Evolutionary conservation across 2,888 invertebrate genomes (phyloP).

Genomic region (Selenia dentaria): DNA sequence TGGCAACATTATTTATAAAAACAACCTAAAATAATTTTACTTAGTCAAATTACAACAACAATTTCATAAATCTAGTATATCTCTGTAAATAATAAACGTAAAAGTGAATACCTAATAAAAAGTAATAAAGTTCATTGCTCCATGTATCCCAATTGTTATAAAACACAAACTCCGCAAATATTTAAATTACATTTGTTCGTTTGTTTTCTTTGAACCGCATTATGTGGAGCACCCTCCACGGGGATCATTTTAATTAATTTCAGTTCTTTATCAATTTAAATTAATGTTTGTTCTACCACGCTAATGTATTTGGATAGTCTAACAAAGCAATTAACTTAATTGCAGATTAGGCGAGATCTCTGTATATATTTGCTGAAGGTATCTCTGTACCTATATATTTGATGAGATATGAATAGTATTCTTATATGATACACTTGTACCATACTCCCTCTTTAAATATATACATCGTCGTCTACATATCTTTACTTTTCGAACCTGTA

Average conservation of each 20-base stretch:
- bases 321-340: slow-evolving; percentile 40
- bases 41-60: too few species aligned
- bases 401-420: too few species aligned
- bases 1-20: too few species aligned
- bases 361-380: slow-evolving; percentile 8
- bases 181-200: slow-evolving; percentile 5
- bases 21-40: too few species aligned
- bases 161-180: not conserved
- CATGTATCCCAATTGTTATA: not conserved
- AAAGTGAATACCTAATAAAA: too few species aligned
- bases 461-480: too few species aligned
- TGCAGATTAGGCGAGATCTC: slow-evolving; percentile 13
- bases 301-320: slow-evolving; percentile 36
- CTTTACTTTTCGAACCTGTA: too few species aligned
- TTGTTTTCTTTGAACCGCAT: slow-evolving; percentile 1
- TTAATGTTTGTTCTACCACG: slow-evolving; percentile 26
- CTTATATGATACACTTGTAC: too few species aligned
- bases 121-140: not conserved
- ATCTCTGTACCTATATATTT: too few species aligned
- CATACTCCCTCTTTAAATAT: too few species aligned
- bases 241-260: slow-evolving; percentile 17
- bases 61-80: too few species aligned
- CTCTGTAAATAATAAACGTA: too few species aligned
- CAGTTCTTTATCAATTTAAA: slow-evolving; percentile 29
- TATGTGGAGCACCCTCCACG: slow-evolving; percentile 5